Base-by-base conservation (phyloP, 2,797 vertebrate species). In the Phoeniculus purpureus region DNA sequence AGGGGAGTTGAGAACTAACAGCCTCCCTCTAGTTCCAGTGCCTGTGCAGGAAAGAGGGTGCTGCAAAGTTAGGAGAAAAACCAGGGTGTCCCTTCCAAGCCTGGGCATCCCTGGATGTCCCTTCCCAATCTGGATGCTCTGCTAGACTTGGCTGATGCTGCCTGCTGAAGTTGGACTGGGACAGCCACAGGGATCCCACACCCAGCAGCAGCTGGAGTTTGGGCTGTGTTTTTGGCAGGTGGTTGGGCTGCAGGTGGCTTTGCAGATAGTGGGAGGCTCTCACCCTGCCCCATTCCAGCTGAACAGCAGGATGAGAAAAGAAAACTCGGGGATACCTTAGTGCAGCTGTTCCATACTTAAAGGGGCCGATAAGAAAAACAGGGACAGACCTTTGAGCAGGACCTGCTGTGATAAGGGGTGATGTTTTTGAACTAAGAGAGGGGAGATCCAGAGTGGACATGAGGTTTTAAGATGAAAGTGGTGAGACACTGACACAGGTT, bases 21-120 rank as follows among this genome's bases (percentile, higher is more conserved):
- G 19, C 12, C 37, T 91, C 10, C 14, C 37, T 74, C 50, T 55
- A 9, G 3, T 79, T 29, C 19, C 61, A 31, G 9, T 29, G 45
- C 15, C 32, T 60, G 21, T 51, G 31, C 26, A 61, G n/a, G 73
- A 23, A 85, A 26, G 0, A 0, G 17, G n/a, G 9, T 1, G 1
- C 67, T 48, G n/a, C 54, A 31, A 40, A 82, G 56, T 47, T 56
- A 29, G 26, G 55, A 72, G 48, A 9, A 0, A 0, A 52, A 23
- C 18, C 45, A 27, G 48, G 18, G 10, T 54, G 21, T 48, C 26
- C 29, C 10, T 54, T 70, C 66, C 65, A 47, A 27, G 5, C 43
- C 19, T 34, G 51, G 40, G 40, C 40, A 40, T 40, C 40, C 15
- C 40, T 47, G 13, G 6, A 40, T 22, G 27, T 40, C 19, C 18